A percentile compares a stretch with the other conserved stretches of the same genome.
Conservation (phyloP, 2,888 invertebrate species). For the Chaitophorus viminalis region DNA sequence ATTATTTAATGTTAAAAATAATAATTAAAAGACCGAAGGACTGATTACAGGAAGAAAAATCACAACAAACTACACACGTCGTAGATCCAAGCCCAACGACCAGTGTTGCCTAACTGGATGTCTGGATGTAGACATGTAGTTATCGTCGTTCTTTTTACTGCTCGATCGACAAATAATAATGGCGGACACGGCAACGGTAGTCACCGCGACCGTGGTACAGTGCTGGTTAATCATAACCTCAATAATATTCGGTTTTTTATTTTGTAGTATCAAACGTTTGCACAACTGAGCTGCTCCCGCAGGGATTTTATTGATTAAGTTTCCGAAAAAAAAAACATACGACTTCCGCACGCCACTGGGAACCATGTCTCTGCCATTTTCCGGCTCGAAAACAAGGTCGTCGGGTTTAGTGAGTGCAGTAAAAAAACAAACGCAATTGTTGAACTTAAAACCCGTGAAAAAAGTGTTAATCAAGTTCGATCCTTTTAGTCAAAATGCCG, state of each 20-base stretch:
- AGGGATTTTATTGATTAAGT: constrained; percentile 54
- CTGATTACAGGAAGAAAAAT: constrained; percentile 66
- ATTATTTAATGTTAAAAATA: constrained; percentile 17
- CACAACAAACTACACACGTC: constrained; percentile 65
- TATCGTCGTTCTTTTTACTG: background rate
- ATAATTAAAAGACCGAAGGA: constrained; percentile 57
- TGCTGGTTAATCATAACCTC: background rate
- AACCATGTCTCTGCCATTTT: constrained; percentile 65
- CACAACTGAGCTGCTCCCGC: background rate
- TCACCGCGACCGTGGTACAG: constrained; percentile 30
- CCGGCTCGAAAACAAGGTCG: constrained; percentile 69
- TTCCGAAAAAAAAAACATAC: constrained; percentile 14
- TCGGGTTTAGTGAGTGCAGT: constrained; percentile 79
- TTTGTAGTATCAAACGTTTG: background rate
- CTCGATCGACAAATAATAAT: constrained; percentile 47
- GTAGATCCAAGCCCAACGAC: constrained; percentile 52
- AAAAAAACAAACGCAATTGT: constrained; percentile 75
- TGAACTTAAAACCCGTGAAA: constrained; percentile 83
- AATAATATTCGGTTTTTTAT: background rate
- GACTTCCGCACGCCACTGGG: background rate
- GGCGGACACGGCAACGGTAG: background rate
- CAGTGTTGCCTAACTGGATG: constrained; percentile 59
- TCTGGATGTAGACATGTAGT: too few species aligned
- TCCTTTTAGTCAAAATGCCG: constrained; percentile 81
- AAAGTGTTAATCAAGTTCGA: constrained; percentile 83